A percentile compares a stretch with the other conserved stretches of the same genome.
Conservation (phyloP, 53 echinoderm and acorn worm genomes). For the Paracentrotus lividus region DNA sequence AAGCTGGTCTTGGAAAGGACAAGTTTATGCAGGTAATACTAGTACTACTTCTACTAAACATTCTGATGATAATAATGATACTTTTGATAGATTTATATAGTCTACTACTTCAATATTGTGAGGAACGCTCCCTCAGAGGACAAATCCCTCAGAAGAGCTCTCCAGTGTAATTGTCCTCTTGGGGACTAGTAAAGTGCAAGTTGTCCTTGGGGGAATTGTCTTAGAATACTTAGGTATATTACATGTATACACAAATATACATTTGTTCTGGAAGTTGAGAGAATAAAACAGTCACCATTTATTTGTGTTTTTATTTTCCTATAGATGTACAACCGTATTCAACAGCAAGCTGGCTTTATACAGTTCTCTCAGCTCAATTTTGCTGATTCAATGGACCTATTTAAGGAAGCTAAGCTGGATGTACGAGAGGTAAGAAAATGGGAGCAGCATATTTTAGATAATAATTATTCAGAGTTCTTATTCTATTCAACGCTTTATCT, state of each 20-base stretch:
- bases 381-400: conserved; percentile 82
- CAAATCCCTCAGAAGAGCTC: too few species aligned
- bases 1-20: conserved; percentile 87
- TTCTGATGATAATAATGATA: too few species aligned
- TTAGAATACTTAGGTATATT: too few species aligned
- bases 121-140: too few species aligned
- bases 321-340: conserved; percentile 89
- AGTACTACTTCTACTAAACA: too few species aligned
- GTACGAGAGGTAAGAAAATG: conserved; percentile 86
- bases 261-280: background rate
- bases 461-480: background rate
- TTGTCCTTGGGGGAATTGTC: too few species aligned
- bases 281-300: background rate
- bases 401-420: conserved; percentile 90
- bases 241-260: too few species aligned
- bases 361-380: conserved; percentile 84
- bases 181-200: background rate
- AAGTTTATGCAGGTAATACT: conserved; percentile 91
- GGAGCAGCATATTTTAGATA: background rate
- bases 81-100: too few species aligned
- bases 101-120: too few species aligned
- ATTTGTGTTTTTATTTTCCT: background rate
- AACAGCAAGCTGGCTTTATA: conserved; percentile 97
- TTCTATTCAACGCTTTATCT: conserved; percentile 82
- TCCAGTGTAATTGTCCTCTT: too few species aligned